Conservation (phyloP, 2,113 vertebrate genomes). For the Copsychus sechellarum region DNA sequence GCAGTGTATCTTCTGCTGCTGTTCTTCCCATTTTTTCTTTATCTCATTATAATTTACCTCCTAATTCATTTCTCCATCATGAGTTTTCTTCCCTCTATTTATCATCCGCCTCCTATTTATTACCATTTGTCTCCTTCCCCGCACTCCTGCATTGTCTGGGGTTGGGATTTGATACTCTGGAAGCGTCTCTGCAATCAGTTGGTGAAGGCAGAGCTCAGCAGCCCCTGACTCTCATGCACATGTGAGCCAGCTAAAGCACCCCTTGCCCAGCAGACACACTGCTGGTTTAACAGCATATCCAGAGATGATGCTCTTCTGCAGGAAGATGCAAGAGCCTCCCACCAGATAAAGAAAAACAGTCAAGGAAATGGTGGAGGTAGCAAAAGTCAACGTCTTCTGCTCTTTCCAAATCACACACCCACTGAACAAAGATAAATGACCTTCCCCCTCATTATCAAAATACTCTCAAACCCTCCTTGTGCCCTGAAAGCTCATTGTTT, state of each 20-base stretch:
- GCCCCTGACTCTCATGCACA: accelerated
- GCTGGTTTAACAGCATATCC: not conserved
- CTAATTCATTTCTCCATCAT: not conserved
- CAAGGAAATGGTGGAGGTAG: not conserved
- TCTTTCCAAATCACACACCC: not conserved
- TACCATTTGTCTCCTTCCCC: not conserved
- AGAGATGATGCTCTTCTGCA: not conserved
- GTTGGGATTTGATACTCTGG: not conserved
- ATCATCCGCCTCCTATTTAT: not conserved
- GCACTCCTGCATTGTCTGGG: not conserved
- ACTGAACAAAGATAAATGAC: not conserved
- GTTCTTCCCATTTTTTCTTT: not conserved
- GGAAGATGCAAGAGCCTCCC: not conserved
- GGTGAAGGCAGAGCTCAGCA: not conserved
- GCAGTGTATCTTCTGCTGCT: not conserved
- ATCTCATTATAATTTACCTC: not conserved
- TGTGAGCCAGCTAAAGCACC: not conserved
- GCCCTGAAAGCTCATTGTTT: not conserved
- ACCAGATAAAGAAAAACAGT: not conserved
- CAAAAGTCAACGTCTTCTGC: not conserved
- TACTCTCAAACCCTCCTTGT: not conserved
- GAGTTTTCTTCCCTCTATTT: not conserved
- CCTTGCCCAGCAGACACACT: not conserved
- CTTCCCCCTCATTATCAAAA: not conserved
- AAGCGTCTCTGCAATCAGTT: not conserved